Evolutionary conservation across 2,888 invertebrate species (phyloP).

Genomic region (Chrysopilus asiliformis): DNA sequence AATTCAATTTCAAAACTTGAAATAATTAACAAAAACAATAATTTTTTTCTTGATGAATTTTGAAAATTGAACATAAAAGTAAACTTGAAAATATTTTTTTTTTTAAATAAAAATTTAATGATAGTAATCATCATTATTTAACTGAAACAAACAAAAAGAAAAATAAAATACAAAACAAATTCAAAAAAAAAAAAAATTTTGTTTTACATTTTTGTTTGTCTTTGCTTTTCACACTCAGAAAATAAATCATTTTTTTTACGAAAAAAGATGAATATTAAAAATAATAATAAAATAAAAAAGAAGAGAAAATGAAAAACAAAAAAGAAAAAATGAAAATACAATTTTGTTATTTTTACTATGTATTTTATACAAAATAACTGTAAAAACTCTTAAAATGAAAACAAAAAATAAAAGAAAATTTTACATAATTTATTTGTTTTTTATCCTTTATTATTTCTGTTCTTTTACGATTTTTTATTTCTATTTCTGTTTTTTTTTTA

Average conservation of each 20-base stretch:
- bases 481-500: constrained; percentile 1
- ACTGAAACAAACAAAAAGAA: neutral
- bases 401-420: constrained; percentile 9
- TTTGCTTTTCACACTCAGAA: too few species aligned
- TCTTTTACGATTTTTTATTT: constrained; percentile 1
- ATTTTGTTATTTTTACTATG: constrained; percentile 5
- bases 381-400: constrained; percentile 8
- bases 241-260: too few species aligned
- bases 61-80: too few species aligned
- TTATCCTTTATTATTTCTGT: constrained; percentile 2
- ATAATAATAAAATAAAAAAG: too few species aligned
- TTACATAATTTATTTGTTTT: too few species aligned
- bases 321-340: too few species aligned
- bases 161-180: constrained; percentile 3
- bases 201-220: constrained; percentile 7
- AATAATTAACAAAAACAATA: too few species aligned
- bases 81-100: too few species aligned
- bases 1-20: too few species aligned
- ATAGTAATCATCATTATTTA: constrained; percentile 15
- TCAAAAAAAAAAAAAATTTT: constrained; percentile 5
- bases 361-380: constrained; percentile 8
- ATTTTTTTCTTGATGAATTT: too few species aligned
- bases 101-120: constrained; percentile 10
- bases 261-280: too few species aligned
- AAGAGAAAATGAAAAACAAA: too few species aligned